phyloP scores from a whole-genome alignment of 2,113 vertebrate genomes.

The Brachionichthys hirsutus region DNA sequence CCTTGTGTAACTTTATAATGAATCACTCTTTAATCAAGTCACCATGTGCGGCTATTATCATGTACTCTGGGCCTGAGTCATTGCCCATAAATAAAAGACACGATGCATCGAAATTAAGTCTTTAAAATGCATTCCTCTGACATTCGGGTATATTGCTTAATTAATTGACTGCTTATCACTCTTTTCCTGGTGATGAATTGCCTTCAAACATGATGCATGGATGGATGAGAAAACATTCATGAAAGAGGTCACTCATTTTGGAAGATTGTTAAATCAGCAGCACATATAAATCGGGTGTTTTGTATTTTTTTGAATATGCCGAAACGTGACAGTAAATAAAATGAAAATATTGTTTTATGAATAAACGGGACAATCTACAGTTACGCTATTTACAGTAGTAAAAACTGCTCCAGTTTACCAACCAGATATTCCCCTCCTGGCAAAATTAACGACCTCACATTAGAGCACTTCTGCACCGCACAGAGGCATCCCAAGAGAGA shows the following conservation, averaged over 20 bases:
- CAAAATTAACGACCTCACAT: constrained; percentile 12
- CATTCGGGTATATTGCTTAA: constrained; percentile 17
- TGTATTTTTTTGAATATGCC: too few relatives aligned
- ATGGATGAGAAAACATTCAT: constrained; percentile 12
- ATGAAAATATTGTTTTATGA: too few relatives aligned
- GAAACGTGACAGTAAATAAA: too few relatives aligned
- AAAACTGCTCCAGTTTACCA: too few relatives aligned
- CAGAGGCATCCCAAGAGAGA: constrained; percentile 10
- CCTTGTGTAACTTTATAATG: not conserved
- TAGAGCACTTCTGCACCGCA: constrained; percentile 7
- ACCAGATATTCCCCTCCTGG: not conserved
- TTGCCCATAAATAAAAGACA: constrained; percentile 3
- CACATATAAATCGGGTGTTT: constrained; percentile 2
- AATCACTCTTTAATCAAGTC: not conserved
- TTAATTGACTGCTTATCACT: constrained; percentile 18
- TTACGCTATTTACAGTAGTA: too few relatives aligned
- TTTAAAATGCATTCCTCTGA: not conserved
- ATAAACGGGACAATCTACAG: too few relatives aligned
- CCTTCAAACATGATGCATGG: constrained; percentile 21
- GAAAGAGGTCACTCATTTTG: constrained; percentile 9
- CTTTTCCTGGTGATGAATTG: constrained; percentile 6
- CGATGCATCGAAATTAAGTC: not conserved
- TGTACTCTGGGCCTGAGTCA: not conserved
- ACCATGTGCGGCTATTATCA: not conserved
- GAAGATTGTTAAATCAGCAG: constrained; percentile 13